Base-by-base conservation (phyloP, 2,888 invertebrate species). In the Ariolimax columbianus region DNA sequence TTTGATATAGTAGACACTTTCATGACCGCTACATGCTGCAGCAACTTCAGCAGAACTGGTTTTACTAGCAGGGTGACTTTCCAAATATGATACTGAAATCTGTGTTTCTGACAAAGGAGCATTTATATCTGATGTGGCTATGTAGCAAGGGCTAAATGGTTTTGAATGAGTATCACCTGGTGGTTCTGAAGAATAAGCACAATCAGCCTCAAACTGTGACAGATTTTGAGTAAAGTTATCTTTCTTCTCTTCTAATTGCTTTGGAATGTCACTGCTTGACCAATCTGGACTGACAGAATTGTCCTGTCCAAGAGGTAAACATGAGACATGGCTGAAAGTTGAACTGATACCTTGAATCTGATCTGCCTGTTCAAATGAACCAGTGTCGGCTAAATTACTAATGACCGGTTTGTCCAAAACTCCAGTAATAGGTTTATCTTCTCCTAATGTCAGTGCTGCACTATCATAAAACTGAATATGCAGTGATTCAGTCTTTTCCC, bases 1-100 rank as follows among this genome's bases (percentile, higher is more conserved):
- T 90, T 95, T 95, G 9, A 95, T 92, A 88, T 95, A 94, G 90
- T 95, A 95, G 30, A 94, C 90, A 89, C 91, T 91, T 70, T 90
- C 87, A 30, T 85, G 81, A 17, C 84, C 63, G 51, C 80, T 63
- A n/a, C 36, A 33, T 14, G 85, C 38, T 23, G 66, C 72, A n/a
- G 85, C 86, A 78, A 70, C 59, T 43, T 80, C 68, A 51, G 77
- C 72, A 26, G 68, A 23, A 26, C 81, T 75, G n/a, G 59, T 63
- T 66, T 73, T 51, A 55, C 26, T 70, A 23, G 66, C 78, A 70
- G 77, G 59, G 36, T 40, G 70, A 23, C 68, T 30, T n/a, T 83
- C 79, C 1, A 75, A 63, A 77, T 68, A 75, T 77, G 84, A 86
- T 23, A 77, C 72, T 77, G 77, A 80, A 33, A 66, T 47, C 38